A percentile compares a stretch with the other conserved stretches of the same genome.
Evolutionary conservation across 2,113 vertebrate genomes (phyloP).

Genomic region (Pelodiscus sinensis): DNA sequence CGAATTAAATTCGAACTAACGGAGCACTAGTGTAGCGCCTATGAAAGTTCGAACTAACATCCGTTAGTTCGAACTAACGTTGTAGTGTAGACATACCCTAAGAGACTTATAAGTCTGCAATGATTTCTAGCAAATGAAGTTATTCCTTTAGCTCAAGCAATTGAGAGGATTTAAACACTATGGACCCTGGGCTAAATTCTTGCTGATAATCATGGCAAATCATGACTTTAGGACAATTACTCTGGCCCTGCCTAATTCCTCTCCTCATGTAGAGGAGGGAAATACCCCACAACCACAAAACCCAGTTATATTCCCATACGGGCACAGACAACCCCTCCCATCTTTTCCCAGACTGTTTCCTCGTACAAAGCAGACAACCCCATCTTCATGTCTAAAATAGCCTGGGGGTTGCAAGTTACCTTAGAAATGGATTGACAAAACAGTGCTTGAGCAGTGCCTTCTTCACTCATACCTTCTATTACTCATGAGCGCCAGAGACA

Average conservation of each 20-base stretch:
- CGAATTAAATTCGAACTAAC: no score
- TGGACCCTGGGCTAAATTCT: neutral
- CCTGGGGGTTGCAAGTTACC: neutral
- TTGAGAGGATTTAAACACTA: neutral
- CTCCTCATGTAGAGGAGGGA: neutral
- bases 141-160: rapidly evolving
- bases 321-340: neutral
- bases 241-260: neutral
- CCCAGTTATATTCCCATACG: neutral
- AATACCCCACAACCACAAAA: neutral
- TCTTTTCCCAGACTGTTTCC: neutral
- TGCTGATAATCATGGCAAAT: neutral
- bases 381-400: neutral
- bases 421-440: neutral
- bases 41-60: no score
- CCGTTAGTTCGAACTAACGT: no score
- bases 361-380: neutral
- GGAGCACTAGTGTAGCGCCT: no score
- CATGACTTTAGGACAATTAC: neutral
- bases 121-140: neutral
- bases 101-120: neutral
- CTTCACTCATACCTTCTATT: conserved; percentile 1
- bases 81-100: no score
- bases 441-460: neutral
- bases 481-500: conserved; percentile 1